Evolutionary conservation across 2,113 vertebrate species (phyloP).

Genomic region (Plectropomus leopardus): DNA sequence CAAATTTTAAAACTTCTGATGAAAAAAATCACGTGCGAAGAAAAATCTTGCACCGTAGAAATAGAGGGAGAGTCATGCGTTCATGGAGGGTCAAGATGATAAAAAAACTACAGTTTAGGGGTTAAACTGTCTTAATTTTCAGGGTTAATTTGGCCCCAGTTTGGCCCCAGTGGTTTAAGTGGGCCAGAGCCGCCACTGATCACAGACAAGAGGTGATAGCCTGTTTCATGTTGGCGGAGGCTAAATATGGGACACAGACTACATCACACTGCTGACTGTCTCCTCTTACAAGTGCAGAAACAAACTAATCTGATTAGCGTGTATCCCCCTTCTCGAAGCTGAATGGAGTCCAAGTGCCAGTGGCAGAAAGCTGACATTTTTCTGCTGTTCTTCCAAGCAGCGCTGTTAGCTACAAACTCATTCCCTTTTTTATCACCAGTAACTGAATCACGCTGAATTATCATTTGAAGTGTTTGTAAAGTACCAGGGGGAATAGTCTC

Average conservation of each 20-base stretch:
- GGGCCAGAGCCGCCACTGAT: not conserved
- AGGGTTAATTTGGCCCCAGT: not conserved
- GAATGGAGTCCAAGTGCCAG: constrained; percentile 59
- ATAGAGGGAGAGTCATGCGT: too few species aligned
- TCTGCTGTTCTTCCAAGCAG: constrained; percentile 28
- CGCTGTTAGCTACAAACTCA: constrained; percentile 24
- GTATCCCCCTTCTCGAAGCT: constrained; percentile 53
- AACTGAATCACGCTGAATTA: constrained; percentile 16
- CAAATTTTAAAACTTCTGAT: too few species aligned
- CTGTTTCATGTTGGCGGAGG: constrained; percentile 32
- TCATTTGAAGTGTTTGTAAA: not conserved
- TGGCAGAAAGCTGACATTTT: constrained; percentile 50
- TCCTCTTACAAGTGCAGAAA: constrained; percentile 71
- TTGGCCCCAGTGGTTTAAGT: constrained; percentile 1
- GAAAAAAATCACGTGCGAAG: too few species aligned
- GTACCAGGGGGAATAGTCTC: not conserved
- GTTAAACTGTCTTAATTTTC: not conserved
- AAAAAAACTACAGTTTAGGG: too few species aligned
- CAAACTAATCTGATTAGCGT: constrained; percentile 74
- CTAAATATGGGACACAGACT: constrained; percentile 57
- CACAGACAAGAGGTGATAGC: constrained; percentile 24
- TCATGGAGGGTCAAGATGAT: too few species aligned
- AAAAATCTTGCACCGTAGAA: too few species aligned
- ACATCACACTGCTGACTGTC: constrained; percentile 58
- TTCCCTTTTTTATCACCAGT: constrained; percentile 17